Evolutionary conservation across 2,113 vertebrate species (phyloP).

Genomic region (Rhombomys opimus): DNA sequence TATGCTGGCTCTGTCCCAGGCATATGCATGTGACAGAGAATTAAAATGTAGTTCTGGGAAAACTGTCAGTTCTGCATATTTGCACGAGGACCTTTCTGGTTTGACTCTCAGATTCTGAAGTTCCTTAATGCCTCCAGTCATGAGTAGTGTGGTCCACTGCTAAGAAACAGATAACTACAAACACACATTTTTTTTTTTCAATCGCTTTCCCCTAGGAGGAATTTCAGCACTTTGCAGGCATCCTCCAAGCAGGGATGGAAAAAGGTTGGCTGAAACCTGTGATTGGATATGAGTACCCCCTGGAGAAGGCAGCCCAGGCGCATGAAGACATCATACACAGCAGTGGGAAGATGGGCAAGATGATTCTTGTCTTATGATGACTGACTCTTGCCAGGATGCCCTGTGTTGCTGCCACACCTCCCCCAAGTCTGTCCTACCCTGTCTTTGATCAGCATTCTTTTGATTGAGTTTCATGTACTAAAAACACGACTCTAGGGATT

Average conservation of each 20-base stretch:
- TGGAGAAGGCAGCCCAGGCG: slow-evolving; percentile 87
- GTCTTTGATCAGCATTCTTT: slow-evolving; percentile 32
- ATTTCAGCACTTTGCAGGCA: slow-evolving; percentile 81
- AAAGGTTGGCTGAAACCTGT: slow-evolving; percentile 90
- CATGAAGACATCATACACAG: slow-evolving; percentile 89
- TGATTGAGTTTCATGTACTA: slow-evolving; percentile 54
- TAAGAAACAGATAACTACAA: neutral
- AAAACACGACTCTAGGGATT: neutral
- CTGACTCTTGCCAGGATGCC: neutral
- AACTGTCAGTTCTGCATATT: neutral
- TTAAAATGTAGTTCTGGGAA: neutral
- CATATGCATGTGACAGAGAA: neutral
- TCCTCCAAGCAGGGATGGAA: slow-evolving; percentile 88
- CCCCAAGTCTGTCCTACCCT: neutral
- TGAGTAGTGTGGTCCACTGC: neutral
- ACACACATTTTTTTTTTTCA: neutral
- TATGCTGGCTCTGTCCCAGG: neutral
- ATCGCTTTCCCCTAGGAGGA: slow-evolving; percentile 85
- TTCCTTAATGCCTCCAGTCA: slow-evolving; percentile 28
- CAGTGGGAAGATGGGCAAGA: slow-evolving; percentile 89
- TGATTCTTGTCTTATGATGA: slow-evolving; percentile 87
- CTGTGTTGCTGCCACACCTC: neutral
- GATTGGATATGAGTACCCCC: slow-evolving; percentile 85
- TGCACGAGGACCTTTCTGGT: neutral
- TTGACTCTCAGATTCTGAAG: neutral